phyloP scores from a whole-genome alignment of 2,113 vertebrate species.

The Tamias sibiricus region DNA sequence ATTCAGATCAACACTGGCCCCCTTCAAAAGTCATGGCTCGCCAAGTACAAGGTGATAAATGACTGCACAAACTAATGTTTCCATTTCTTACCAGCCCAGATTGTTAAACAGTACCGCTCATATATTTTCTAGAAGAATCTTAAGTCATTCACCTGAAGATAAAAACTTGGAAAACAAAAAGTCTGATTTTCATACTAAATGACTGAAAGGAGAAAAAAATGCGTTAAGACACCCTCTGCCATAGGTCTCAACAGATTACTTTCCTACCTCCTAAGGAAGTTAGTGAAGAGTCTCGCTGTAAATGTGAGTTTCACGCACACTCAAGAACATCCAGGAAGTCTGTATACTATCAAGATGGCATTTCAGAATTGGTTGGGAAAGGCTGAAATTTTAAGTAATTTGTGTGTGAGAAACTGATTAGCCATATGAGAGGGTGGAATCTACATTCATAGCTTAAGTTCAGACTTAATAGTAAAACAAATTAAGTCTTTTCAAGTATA shows the following conservation, averaged over 20 bases:
- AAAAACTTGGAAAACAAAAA: neutral
- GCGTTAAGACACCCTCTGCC: neutral
- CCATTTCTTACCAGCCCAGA: neutral
- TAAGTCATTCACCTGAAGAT: neutral
- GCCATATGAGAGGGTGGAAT: neutral
- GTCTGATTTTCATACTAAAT: neutral
- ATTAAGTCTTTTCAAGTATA: neutral
- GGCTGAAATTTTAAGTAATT: no score
- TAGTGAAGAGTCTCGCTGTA: neutral
- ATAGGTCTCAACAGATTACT: neutral
- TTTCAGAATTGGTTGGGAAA: no score
- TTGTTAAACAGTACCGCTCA: neutral
- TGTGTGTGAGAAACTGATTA: no score
- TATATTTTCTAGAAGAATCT: neutral
- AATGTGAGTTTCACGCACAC: neutral
- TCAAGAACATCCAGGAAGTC: no score
- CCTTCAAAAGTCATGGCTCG: neutral
- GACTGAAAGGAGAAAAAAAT: neutral
- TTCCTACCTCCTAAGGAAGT: neutral
- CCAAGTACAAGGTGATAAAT: neutral
- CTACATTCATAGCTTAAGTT: neutral
- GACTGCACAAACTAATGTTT: neutral
- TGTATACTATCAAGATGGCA: no score
- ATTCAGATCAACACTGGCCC: neutral
- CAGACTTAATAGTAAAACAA: neutral